Conservation (phyloP, 2,888 invertebrate genomes). For the Craniophora ligustri region DNA sequence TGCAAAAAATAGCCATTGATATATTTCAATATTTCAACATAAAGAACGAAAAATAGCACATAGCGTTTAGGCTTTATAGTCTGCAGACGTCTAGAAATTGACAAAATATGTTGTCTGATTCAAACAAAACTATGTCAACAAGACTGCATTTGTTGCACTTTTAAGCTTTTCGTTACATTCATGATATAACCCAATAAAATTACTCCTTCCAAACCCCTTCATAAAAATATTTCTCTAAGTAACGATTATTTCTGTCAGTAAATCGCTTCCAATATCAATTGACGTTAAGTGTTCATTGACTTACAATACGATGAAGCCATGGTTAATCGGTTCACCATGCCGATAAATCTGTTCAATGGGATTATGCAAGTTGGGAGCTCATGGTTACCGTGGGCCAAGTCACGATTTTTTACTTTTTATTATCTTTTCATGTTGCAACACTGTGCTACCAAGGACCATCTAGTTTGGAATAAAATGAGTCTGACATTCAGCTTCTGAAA, state of each 20-base stretch:
- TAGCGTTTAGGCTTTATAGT: too few species aligned
- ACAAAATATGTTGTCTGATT: too few species aligned
- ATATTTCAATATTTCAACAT: too few species aligned
- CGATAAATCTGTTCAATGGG: slow-evolving; percentile 50
- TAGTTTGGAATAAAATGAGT: background rate
- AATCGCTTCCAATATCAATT: slow-evolving; percentile 48
- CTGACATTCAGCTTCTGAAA: too few species aligned
- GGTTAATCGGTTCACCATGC: slow-evolving; percentile 53
- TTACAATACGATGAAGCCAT: slow-evolving; percentile 50
- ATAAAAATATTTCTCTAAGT: slow-evolving; percentile 19
- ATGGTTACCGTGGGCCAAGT: slow-evolving; percentile 24
- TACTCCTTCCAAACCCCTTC: too few species aligned
- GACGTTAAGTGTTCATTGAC: slow-evolving; percentile 43
- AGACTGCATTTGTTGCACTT: too few species aligned
- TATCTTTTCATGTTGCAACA: slow-evolving; percentile 33
- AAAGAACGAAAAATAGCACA: too few species aligned
- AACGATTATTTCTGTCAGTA: slow-evolving; percentile 14
- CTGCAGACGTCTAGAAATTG: too few species aligned
- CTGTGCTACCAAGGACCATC: slow-evolving; percentile 7
- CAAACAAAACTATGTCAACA: too few species aligned
- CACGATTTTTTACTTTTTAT: slow-evolving; percentile 45
- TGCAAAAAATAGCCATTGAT: too few species aligned
- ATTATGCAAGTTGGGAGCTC: slow-evolving; percentile 46
- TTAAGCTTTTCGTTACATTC: too few species aligned
- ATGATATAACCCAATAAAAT: too few species aligned